Conservation (phyloP, 2,888 invertebrate species). For the Galerucella calmariensis region DNA sequence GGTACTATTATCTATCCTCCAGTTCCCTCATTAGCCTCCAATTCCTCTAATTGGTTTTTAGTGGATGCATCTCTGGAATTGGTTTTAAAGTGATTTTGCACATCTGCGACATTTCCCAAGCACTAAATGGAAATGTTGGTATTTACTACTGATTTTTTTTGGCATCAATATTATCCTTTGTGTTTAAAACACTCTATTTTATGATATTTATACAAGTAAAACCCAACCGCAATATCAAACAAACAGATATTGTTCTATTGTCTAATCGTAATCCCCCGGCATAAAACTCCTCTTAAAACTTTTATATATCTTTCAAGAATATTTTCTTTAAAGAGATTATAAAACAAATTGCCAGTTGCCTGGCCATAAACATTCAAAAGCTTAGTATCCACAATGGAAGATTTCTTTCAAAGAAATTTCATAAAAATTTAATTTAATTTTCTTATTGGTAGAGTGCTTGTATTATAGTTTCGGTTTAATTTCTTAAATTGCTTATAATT, state of each 20-base stretch:
- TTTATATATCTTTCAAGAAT: conserved; percentile 24
- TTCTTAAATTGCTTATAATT: neutral
- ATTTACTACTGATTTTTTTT: neutral
- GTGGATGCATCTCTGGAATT: too few relatives aligned
- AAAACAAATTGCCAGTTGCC: conserved; percentile 25
- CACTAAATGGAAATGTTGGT: neutral
- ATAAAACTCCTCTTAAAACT: conserved; percentile 28
- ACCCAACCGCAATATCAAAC: neutral
- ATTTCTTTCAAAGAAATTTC: conserved; percentile 24
- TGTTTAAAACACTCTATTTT: neutral
- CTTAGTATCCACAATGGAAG: conserved; percentile 17
- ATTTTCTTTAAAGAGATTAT: conserved; percentile 23
- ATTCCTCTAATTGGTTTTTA: too few relatives aligned
- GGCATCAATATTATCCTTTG: neutral
- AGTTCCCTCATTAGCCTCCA: too few relatives aligned
- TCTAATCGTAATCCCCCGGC: conserved; percentile 5
- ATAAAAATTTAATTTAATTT: conserved; percentile 25
- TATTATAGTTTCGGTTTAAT: neutral
- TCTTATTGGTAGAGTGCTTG: conserved; percentile 4
- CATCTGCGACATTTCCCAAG: too few relatives aligned
- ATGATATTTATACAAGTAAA: neutral
- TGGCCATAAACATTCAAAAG: conserved; percentile 23
- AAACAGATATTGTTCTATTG: conserved; percentile 17
- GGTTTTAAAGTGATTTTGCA: too few relatives aligned
- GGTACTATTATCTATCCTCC: too few relatives aligned